Conservation (phyloP, 2,797 vertebrate species). For the Numenius phaeopus region DNA sequence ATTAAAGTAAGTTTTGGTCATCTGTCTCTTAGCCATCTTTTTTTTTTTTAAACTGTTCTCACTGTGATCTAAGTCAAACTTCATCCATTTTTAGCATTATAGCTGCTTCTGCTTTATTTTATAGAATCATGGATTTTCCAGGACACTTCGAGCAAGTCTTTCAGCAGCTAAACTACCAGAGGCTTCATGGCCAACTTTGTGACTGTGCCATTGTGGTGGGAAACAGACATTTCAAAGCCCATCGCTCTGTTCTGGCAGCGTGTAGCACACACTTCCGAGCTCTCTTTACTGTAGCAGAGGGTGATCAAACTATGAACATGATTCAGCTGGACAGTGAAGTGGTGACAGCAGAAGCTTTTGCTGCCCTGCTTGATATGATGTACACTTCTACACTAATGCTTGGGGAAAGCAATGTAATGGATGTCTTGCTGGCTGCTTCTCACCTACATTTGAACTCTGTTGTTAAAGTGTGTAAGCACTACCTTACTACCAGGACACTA, state of each 20-base stretch:
- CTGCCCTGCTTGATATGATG: constrained; percentile 96
- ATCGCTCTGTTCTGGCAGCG: constrained; percentile 92
- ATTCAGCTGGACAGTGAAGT: constrained; percentile 95
- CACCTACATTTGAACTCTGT: constrained; percentile 94
- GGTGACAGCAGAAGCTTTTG: constrained; percentile 94
- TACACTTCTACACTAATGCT: constrained; percentile 95
- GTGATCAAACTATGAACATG: constrained; percentile 92
- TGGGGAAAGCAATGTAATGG: constrained; percentile 96
- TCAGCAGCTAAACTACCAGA: constrained; percentile 95
- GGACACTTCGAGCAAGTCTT: constrained; percentile 96
- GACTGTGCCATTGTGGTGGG: constrained; percentile 95
- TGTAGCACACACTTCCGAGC: constrained; percentile 96
- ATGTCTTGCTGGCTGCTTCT: constrained; percentile 93
- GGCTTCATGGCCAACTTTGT: constrained; percentile 92
- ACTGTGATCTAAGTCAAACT: neutral
- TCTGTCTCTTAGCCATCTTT: neutral
- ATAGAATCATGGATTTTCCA: constrained; percentile 93
- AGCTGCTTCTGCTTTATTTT: constrained; percentile 30
- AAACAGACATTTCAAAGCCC: constrained; percentile 93
- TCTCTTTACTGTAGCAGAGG: constrained; percentile 91
- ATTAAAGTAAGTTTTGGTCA: neutral
- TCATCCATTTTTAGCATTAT: neutral
- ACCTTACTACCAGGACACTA: constrained; percentile 91
- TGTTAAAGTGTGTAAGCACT: constrained; percentile 96
- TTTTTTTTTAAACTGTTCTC: neutral